Conservation (phyloP, 2,888 invertebrate genomes). For the Lamellibrachia columna region DNA sequence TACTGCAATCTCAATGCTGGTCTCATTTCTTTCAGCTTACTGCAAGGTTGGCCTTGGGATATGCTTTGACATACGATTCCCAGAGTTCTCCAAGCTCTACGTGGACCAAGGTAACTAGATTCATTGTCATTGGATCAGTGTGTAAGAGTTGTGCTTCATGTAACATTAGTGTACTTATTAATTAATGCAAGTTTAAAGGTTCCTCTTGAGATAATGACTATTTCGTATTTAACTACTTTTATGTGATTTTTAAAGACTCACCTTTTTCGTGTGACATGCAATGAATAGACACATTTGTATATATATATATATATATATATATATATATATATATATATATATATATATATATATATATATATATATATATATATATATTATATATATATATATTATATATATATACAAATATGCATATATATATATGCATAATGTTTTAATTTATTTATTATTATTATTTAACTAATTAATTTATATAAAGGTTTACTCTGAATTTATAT, state of each 20-base stretch:
- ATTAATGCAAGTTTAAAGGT: too few relatives aligned
- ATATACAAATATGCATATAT: background rate
- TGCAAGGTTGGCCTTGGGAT: constrained; percentile 89
- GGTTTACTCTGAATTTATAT: too few relatives aligned
- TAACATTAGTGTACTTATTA: background rate
- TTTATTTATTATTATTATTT: background rate
- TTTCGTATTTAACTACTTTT: too few relatives aligned
- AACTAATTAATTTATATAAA: background rate
- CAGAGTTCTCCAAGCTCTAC: constrained; percentile 76
- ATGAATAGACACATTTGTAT: too few relatives aligned
- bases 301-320: too few relatives aligned
- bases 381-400: background rate
- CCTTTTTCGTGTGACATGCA: too few relatives aligned
- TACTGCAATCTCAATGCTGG: background rate
- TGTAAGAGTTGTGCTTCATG: background rate
- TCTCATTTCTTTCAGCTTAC: constrained; percentile 56
- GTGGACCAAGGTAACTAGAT: constrained; percentile 67
- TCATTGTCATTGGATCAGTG: too few relatives aligned
- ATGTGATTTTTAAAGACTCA: too few relatives aligned
- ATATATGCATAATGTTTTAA: background rate
- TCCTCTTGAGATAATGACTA: too few relatives aligned
- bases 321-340: too few relatives aligned
- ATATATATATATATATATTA: too few relatives aligned
- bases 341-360: too few relatives aligned
- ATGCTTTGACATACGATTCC: constrained; percentile 93